Conservation (phyloP, 1,140 invertebrate species). For the Piezodorus guildinii region DNA sequence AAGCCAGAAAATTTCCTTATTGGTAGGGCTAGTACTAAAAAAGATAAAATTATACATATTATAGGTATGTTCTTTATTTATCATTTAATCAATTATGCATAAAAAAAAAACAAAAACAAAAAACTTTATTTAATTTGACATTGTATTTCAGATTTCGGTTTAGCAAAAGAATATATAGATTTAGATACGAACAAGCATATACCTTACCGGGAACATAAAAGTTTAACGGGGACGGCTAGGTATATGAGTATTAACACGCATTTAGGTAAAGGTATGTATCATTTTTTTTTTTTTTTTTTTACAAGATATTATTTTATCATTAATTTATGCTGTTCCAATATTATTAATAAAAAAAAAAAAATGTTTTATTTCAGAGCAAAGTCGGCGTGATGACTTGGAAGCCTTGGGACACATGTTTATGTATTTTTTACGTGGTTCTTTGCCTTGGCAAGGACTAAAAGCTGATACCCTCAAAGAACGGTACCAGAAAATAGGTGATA, state of each 20-base stretch:
- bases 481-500: constrained; percentile 99
- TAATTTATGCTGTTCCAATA: no score
- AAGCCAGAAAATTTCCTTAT: constrained; percentile 99
- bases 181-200: constrained; percentile 99
- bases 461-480: constrained; percentile 98
- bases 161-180: constrained; percentile 99
- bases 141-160: constrained; percentile 52
- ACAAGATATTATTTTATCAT: background rate
- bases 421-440: constrained; percentile 97
- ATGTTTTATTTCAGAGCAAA: constrained; percentile 70
- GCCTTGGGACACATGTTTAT: constrained; percentile 99
- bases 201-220: constrained; percentile 99
- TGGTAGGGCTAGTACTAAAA: constrained; percentile 92
- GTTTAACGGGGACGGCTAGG: constrained; percentile 90
- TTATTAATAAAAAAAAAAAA: background rate
- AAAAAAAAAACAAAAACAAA: no score
- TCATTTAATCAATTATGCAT: background rate
- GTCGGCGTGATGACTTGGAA: constrained; percentile 96
- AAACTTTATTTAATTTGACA: background rate
- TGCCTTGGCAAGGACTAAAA: constrained; percentile 99
- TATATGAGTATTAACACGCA: constrained; percentile 99
- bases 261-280: constrained; percentile 80
- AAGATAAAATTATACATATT: constrained; percentile 99
- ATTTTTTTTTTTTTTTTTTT: background rate
- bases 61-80: constrained; percentile 53